Percentiles rank a stretch among this genome's conserved stretches.
phyloP scores from a whole-genome alignment of 2,888 invertebrate genomes.

The Pimpla rufipes region DNA sequence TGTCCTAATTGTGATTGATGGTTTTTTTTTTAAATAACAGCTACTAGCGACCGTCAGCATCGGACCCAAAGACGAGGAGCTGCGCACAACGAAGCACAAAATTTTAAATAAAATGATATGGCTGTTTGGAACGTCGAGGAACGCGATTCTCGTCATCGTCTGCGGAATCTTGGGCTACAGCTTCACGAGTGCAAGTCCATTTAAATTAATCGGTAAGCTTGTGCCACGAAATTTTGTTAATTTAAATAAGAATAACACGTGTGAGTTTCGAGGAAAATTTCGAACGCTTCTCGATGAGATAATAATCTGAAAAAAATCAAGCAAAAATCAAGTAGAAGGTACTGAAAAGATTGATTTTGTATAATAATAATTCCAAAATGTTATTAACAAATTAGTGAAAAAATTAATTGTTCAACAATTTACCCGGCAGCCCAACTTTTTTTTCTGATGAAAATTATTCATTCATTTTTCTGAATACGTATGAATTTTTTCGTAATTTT shows the following conservation, averaged over 20 bases:
- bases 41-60: constrained; percentile 89
- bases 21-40: constrained; percentile 85
- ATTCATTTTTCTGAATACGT: too few relatives aligned
- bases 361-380: too few relatives aligned
- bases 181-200: constrained; percentile 88
- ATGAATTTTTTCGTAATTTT: too few relatives aligned
- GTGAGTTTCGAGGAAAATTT: too few relatives aligned
- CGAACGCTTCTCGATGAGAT: too few relatives aligned
- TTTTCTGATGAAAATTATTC: too few relatives aligned
- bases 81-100: constrained; percentile 87
- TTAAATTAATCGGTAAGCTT: constrained; percentile 89
- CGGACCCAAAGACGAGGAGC: constrained; percentile 87
- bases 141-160: constrained; percentile 93
- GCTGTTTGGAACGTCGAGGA: constrained; percentile 93
- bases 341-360: too few relatives aligned
- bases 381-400: too few relatives aligned
- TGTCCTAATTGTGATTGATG: background rate
- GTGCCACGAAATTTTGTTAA: background rate
- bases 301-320: too few relatives aligned
- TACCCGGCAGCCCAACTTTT: too few relatives aligned
- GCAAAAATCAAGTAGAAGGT: too few relatives aligned
- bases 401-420: too few relatives aligned
- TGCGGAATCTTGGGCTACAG: constrained; percentile 91
- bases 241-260: background rate
- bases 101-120: constrained; percentile 90